Conservation (phyloP, 2,113 vertebrate genomes). For the Gasterosteus aculeatus region DNA sequence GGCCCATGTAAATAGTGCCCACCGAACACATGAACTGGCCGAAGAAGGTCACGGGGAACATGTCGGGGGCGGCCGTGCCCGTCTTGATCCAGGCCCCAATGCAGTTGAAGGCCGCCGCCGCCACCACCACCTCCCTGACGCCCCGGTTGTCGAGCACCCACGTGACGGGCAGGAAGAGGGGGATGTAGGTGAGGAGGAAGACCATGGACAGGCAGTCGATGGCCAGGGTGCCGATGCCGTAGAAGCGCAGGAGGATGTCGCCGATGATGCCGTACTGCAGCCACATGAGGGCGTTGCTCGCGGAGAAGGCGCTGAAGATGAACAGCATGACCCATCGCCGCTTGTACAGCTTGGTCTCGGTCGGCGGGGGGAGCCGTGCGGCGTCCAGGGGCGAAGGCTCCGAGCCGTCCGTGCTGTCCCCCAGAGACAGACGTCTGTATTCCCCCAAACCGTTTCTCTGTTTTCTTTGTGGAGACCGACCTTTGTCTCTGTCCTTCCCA, state of each 20-base stretch:
- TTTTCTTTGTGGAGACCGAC: neutral
- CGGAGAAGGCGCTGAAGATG: constrained; percentile 86
- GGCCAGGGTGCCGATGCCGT: constrained; percentile 77
- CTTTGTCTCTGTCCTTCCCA: neutral
- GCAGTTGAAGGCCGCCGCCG: constrained; percentile 86
- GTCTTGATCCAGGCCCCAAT: constrained; percentile 90
- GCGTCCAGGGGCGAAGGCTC: constrained; percentile 29
- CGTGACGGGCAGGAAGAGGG: constrained; percentile 85
- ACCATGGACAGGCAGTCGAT: constrained; percentile 92
- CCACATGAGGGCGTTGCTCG: constrained; percentile 93
- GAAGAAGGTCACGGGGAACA: constrained; percentile 83
- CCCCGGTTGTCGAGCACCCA: constrained; percentile 81
- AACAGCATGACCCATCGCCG: constrained; percentile 87
- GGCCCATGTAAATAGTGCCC: constrained; percentile 87
- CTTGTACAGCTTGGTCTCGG: constrained; percentile 80
- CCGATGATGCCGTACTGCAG: constrained; percentile 89
- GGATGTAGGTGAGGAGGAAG: constrained; percentile 89
- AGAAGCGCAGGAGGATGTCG: constrained; percentile 86
- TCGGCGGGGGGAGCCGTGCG: constrained; percentile 3
- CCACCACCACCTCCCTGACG: constrained; percentile 83
- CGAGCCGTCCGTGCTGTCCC: constrained; percentile 9
- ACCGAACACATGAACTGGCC: constrained; percentile 87
- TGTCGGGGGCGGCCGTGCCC: constrained; percentile 80
- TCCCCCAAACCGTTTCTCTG: constrained; percentile 18
- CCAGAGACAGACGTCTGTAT: neutral